Percentiles rank a stretch among this genome's conserved stretches.
Evolutionary conservation across 1,140 invertebrate genomes (phyloP).

Genomic region (Leptonema lineaticorne): DNA sequence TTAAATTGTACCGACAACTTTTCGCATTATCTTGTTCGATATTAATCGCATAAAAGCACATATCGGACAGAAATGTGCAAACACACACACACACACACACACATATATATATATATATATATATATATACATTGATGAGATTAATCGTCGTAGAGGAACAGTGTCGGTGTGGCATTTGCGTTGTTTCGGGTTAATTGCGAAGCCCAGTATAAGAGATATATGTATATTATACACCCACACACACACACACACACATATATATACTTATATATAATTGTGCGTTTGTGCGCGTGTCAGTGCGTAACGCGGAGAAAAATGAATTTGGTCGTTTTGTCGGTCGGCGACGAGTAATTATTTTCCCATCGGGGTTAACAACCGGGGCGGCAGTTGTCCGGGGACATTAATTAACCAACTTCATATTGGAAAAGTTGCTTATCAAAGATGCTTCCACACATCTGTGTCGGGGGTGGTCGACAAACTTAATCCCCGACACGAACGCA

Average conservation of each 20-base stretch:
- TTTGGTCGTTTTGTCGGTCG: slow-evolving; percentile 24
- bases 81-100: background rate
- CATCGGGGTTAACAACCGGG: slow-evolving; percentile 31
- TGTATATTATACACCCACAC: too few species aligned
- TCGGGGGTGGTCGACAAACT: background rate
- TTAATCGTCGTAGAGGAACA: too few species aligned
- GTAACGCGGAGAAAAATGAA: slow-evolving; percentile 13
- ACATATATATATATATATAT: background rate
- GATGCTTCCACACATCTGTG: slow-evolving; percentile 31
- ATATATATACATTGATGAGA: background rate
- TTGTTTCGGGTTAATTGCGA: background rate
- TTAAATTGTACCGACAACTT: too few species aligned
- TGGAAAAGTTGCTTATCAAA: slow-evolving; percentile 40
- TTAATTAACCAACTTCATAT: slow-evolving; percentile 43
- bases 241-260: background rate
- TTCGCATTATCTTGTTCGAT: too few species aligned
- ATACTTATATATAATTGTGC: background rate
- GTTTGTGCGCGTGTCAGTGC: background rate
- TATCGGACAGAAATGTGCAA: too few species aligned
- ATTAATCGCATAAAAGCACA: too few species aligned
- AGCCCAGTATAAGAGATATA: too few species aligned
- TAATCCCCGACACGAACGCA: slow-evolving; percentile 3
- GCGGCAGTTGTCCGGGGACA: slow-evolving; percentile 37
- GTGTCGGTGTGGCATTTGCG: too few species aligned
- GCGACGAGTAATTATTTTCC: slow-evolving; percentile 32